A percentile compares a stretch with the other conserved stretches of the same genome.
Evolutionary conservation across 2,113 vertebrate species (phyloP).

Genomic region (Eublepharis macularius): DNA sequence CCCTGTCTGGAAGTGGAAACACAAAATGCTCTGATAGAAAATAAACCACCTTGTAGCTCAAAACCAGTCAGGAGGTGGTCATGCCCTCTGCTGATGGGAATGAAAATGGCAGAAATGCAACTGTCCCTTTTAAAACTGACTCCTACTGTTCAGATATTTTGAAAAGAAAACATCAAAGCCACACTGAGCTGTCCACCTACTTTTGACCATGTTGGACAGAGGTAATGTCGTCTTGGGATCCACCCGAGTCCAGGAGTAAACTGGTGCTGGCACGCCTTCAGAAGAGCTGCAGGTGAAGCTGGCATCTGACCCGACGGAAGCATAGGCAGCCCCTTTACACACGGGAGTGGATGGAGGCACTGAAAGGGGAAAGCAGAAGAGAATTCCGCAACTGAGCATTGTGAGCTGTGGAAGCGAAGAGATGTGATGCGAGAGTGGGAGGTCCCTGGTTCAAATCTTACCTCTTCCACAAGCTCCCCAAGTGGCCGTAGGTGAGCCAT

Average conservation of each 20-base stretch:
- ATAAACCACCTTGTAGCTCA: no score
- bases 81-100: background rate
- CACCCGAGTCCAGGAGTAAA: slow-evolving; percentile 70
- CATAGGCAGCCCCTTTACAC: slow-evolving; percentile 64
- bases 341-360: slow-evolving; percentile 71
- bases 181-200: slow-evolving; percentile 32
- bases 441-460: no score
- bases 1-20: no score
- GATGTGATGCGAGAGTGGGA: no score
- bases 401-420: no score
- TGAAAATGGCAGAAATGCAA: background rate
- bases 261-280: slow-evolving; percentile 67
- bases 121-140: no score
- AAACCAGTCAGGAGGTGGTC: background rate
- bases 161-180: no score
- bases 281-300: slow-evolving; percentile 69
- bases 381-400: no score
- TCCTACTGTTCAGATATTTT: no score
- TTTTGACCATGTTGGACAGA: slow-evolving; percentile 66
- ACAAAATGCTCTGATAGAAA: background rate
- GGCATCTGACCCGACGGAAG: slow-evolving; percentile 60
- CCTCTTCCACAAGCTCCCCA: no score
- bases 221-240: slow-evolving; percentile 53
- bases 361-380: slow-evolving; percentile 35
- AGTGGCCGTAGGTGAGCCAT: no score